Conservation (phyloP, 92 coral and sea anemone genomes). For the Pocillopora meandrina region DNA sequence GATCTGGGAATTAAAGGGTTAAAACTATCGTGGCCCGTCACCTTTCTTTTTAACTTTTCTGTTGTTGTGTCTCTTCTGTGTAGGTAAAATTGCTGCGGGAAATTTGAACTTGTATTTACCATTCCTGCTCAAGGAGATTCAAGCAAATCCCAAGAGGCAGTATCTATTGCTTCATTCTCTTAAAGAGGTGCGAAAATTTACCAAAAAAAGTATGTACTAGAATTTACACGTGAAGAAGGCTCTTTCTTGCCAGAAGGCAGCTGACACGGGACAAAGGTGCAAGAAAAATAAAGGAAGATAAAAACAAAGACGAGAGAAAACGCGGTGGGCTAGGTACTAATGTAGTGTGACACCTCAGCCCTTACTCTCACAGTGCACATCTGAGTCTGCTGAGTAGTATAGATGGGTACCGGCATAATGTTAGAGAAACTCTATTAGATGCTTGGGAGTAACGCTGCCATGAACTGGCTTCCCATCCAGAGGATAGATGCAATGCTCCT, state of each 20-base stretch:
- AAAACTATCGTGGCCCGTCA: neutral
- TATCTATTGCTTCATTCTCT: conserved; percentile 91
- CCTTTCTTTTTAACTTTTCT: neutral
- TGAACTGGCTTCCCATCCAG: too few species aligned
- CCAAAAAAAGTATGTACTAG: too few species aligned
- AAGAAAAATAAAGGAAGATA: too few species aligned
- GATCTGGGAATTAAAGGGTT: too few species aligned
- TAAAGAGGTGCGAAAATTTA: conserved; percentile 69
- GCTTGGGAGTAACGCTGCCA: too few species aligned
- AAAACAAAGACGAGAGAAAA: too few species aligned
- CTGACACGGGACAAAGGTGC: too few species aligned
- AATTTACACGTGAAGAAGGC: too few species aligned
- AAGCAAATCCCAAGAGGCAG: conserved; percentile 91
- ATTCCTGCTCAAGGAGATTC: conserved; percentile 89
- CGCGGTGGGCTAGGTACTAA: neutral
- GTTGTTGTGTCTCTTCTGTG: neutral
- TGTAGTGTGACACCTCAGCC: neutral
- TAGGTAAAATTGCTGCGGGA: conserved; percentile 98
- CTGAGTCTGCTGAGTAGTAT: neutral
- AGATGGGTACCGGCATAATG: neutral
- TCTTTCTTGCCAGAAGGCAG: too few species aligned
- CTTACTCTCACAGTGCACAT: neutral
- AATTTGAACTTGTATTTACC: conserved; percentile 87
- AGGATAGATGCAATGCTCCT: too few species aligned
- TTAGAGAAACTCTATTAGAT: too few species aligned